Percentiles rank a stretch among this genome's conserved stretches.
phyloP scores from a whole-genome alignment of 2,888 invertebrate species.

The Ganaspis brasiliensis region DNA sequence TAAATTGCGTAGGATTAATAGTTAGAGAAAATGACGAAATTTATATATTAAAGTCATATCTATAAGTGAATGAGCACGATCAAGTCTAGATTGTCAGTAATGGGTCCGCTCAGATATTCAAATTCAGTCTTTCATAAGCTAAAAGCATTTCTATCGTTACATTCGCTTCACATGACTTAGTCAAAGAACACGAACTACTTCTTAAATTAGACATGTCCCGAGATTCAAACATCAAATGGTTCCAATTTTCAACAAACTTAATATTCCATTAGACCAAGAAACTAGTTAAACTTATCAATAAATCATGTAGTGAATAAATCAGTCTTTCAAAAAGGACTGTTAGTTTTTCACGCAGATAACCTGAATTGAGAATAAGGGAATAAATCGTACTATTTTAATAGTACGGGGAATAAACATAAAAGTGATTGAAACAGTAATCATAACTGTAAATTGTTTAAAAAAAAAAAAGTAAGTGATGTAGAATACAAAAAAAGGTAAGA shows the following conservation, averaged over 20 bases:
- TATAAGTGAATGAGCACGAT: slow-evolving; percentile 14
- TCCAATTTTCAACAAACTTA: neutral
- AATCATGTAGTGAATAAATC: no score
- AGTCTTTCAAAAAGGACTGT: no score
- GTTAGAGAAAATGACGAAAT: slow-evolving; percentile 2
- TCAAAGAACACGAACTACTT: neutral
- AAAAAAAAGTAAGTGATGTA: no score
- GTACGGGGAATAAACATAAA: no score
- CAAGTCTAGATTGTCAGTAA: slow-evolving; percentile 24
- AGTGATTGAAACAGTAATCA: no score
- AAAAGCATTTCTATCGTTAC: neutral
- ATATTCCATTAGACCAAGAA: neutral
- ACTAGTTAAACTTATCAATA: no score
- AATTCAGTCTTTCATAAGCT: slow-evolving; percentile 1
- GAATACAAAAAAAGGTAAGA: no score
- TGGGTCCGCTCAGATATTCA: slow-evolving; percentile 6
- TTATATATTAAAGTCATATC: slow-evolving; percentile 1
- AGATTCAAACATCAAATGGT: neutral
- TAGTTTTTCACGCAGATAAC: no score
- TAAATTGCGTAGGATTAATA: slow-evolving; percentile 22
- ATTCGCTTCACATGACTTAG: neutral
- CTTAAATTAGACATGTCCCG: slow-evolving; percentile 3
- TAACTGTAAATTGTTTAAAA: no score
- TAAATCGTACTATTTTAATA: no score
- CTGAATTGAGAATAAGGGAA: no score